Evolutionary conservation across 2,113 vertebrate genomes (phyloP), one percentile per base, ranked within the genome.

Genomic region (Grallaria varia): DNA sequence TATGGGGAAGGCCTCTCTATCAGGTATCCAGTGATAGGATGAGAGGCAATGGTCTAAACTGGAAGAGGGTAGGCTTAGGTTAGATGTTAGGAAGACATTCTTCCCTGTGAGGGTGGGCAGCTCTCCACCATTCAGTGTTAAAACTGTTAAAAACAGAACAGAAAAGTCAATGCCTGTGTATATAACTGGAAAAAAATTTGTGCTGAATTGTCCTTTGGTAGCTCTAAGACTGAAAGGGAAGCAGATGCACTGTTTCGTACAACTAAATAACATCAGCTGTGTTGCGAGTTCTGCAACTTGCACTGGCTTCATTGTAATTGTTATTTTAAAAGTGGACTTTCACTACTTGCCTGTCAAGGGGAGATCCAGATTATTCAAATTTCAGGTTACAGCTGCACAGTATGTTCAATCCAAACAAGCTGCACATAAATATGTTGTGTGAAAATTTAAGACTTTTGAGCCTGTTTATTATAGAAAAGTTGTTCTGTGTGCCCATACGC

Each of bases 391-490:
- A 45, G 25, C 42, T 78, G 81, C 68, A 79, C 71, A 44, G 37
- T 6, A 3, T 18, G 50, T 77, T 81, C 59, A 83, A 63, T 35
- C 68, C 82, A 37, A 85, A 47, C 31, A 28, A 84, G 62, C 53
- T 66, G 3, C 75, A 23, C 21, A 52, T 69, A 93, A 90, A 71
- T 74, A 58, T 14, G 10, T 83, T 85, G 33, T 44, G 8, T 72
- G 60, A 63, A 88, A 89, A 89, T 77, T 91, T 77, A 47, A 81
- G 92, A 24, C 56, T 84, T 75, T 75, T 0, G 8, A 78, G 81
- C 44, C 73, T 96, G 85, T 95, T 94, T 94, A 64, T 87, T 86
- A 94, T 86, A 90, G 95, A 96, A 81, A 71, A 95, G 47, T 45
- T 69, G 35, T 67, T 78, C 76, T 81, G 6, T 44, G 52, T 12